Evolutionary conservation across 2,888 invertebrate genomes (phyloP).

Genomic region (Oscheius onirici): DNA sequence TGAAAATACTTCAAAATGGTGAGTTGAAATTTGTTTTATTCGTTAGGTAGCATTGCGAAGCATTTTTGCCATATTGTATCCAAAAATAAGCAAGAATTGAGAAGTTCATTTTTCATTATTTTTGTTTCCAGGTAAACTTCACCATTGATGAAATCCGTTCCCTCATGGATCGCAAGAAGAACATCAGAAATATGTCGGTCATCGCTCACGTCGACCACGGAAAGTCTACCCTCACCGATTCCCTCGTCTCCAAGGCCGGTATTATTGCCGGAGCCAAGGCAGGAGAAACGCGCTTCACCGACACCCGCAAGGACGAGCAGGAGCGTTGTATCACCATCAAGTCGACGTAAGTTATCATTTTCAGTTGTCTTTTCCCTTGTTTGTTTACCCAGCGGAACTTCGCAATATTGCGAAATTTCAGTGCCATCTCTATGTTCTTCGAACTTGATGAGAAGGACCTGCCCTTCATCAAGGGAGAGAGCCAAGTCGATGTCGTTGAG

Average conservation of each 20-base stretch:
- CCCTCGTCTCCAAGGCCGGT: slow-evolving; percentile 98
- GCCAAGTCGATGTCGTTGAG: slow-evolving; percentile 47
- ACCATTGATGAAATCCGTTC: slow-evolving; percentile 99
- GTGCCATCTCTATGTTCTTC: slow-evolving; percentile 99
- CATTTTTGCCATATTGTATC: neutral
- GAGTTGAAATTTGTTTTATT: slow-evolving; percentile 6
- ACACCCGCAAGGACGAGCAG: slow-evolving; percentile 99
- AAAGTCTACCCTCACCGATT: slow-evolving; percentile 91
- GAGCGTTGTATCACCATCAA: slow-evolving; percentile 99
- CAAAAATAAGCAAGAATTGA: too few species aligned
- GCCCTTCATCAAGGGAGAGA: slow-evolving; percentile 82
- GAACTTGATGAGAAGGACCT: slow-evolving; percentile 93
- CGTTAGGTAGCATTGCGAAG: neutral
- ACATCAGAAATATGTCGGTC: slow-evolving; percentile 99
- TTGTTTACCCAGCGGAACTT: neutral
- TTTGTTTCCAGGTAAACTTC: slow-evolving; percentile 89
- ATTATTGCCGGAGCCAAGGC: slow-evolving; percentile 98
- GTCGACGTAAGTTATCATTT: slow-evolving; percentile 85
- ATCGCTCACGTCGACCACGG: slow-evolving; percentile 99
- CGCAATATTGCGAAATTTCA: slow-evolving; percentile 73
- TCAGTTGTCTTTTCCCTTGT: slow-evolving; percentile 8
- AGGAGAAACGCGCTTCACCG: slow-evolving; percentile 98
- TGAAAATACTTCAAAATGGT: slow-evolving; percentile 29
- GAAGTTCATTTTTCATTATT: neutral
- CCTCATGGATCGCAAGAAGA: slow-evolving; percentile 99